Evolutionary conservation across 2,888 invertebrate species (phyloP).

Genomic region (Pseudococcus viburni): DNA sequence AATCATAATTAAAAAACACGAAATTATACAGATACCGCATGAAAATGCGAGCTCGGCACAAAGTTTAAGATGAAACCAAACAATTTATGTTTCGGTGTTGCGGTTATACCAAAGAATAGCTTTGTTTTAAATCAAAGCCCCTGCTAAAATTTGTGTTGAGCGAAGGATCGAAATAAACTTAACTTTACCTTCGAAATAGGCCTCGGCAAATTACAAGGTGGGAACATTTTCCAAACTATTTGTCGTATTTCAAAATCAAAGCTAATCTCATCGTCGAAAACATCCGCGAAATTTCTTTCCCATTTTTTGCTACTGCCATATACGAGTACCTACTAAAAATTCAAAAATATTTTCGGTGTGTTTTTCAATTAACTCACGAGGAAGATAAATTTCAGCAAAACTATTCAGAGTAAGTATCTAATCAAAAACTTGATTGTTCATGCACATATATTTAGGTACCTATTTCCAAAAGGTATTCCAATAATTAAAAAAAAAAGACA

Average conservation of each 20-base stretch:
- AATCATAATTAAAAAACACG: background rate
- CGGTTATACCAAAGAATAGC: slow-evolving; percentile 13
- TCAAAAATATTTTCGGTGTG: too few species aligned
- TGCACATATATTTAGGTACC: too few species aligned
- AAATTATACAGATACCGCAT: background rate
- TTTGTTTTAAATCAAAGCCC: background rate
- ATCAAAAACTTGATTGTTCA: too few species aligned
- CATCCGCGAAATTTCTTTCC: too few species aligned
- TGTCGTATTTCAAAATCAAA: background rate
- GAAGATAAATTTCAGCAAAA: too few species aligned
- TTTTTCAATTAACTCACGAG: too few species aligned
- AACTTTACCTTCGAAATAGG: background rate
- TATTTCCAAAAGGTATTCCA: too few species aligned
- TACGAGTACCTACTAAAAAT: too few species aligned
- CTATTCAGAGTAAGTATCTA: too few species aligned
- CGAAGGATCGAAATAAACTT: background rate
- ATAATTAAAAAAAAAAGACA: background rate
- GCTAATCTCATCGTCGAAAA: too few species aligned
- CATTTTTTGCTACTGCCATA: too few species aligned
- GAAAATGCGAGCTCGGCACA: background rate
- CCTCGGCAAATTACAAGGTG: background rate
- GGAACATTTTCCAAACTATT: background rate
- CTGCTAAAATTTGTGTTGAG: background rate
- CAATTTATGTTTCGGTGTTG: slow-evolving; percentile 6
- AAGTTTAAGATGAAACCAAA: background rate